Base-by-base conservation (phyloP, 1,140 invertebrate genomes). In the Drosophila dunni region DNA sequence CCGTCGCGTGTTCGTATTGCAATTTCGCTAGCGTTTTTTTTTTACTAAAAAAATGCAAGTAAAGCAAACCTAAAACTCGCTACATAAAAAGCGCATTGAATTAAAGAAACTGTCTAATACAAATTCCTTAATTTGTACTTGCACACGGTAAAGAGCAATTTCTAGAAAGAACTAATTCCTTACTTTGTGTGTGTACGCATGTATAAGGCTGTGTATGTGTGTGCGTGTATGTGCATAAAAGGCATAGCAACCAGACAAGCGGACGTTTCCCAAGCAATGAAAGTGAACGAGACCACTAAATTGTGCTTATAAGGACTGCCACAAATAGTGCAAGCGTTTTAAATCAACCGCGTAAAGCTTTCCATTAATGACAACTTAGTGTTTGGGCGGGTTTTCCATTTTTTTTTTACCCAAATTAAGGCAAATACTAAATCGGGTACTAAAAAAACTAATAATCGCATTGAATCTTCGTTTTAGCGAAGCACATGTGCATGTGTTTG, bases 1-100 rank as follows among this genome's bases (percentile, higher is more conserved):
- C 56, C 73, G 66, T 79, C 76, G 76, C 76, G 76, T 79, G 73
- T 79, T 79, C 76, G 73, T 72, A 76, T 79, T 79, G 57, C 63
- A 72, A 76, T 75, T 75, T 75, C 36, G 56, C 61, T 69, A 40
- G 65, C 71, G 71, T 69, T 74, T 67, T 73, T 73, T 68, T 62
- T 62, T 62, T 48, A 15, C 24, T 34, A 20, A 33, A 48, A 66
- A 61, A 73, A 58, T 64, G 64, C 71, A 57, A 57, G 56, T 68
- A 62, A 56, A 68, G 13, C 20, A 44, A 62, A 56, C 40, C 20
- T 7, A 33, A 60, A 42, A 61, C 13, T 10, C 64, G 48, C 46
- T 73, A 20, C 0, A 11, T 3, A 38, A 63, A 17, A 13, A 57
- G 42, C 29, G 17, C 17, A 71, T 57, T 58, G 54, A 75, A 75